Base-by-base conservation (phyloP, 2,888 invertebrate species). In the Drosophila neonasuta region DNA sequence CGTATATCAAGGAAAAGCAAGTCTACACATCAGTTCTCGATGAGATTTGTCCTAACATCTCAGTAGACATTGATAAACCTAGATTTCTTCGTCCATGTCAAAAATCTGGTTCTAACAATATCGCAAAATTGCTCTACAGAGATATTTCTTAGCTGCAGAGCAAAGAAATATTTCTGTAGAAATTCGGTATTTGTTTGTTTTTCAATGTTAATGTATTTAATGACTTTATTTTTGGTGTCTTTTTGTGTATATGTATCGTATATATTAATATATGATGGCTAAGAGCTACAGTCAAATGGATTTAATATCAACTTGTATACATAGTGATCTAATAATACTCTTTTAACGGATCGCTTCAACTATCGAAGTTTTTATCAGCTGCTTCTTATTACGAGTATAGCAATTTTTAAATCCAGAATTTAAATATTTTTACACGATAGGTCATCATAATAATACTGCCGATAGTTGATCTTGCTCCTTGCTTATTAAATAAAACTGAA, bases 1-100 rank as follows among this genome's bases (percentile, higher is more conserved):
- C 67, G 7, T 83, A 80, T 13, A 62, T 82, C 1, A 56, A 49
- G 2, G 32, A 44, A 4, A 61, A 29, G 24, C 49, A 44, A 17
- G 3, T 9, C 1, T 10, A 10, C 6, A 7, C 6, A 3, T 10
- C 11, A 6, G 42, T 20, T 2, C 24, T 3, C 7, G 5, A 6
- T 13, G 6, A 10, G 1, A 34, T 55, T n/a, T 34, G 13, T 7
- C 20, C 34, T 20, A 20, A 32, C 20, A 8, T 3, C 15, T 24
- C 32, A 55, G 8, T 17, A 13, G 15, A 34, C 6, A 34, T 39
- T n/a, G 6, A 32, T 44, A 9, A 61, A 24, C 24, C 24, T 8
- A 8, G 42, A 29, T 2, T 32, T 36, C 30, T 74, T n/a, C 24
- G 32, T 11, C 54, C 56, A 0, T 68, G 63, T 42, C 11, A 11